phyloP scores from a whole-genome alignment of 2,113 vertebrate species.

The Dolichotis patagonum region DNA sequence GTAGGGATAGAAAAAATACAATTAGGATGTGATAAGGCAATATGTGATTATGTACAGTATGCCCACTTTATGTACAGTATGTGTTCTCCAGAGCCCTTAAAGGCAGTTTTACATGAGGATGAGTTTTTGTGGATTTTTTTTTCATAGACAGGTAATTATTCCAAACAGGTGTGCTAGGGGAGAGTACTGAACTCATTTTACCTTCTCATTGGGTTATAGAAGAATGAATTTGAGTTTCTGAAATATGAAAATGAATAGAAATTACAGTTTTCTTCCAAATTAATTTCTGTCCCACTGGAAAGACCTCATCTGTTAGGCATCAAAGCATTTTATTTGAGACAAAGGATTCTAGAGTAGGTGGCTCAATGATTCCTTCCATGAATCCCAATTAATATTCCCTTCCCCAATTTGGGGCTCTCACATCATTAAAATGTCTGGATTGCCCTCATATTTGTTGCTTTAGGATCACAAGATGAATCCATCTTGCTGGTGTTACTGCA shows the following conservation, averaged over 20 bases:
- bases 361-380: neutral
- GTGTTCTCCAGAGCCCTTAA: conserved; percentile 27
- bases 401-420: neutral
- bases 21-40: neutral
- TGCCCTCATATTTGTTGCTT: neutral
- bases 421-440: neutral
- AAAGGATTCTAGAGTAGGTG: neutral
- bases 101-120: conserved; percentile 45
- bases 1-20: conserved; percentile 13
- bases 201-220: neutral
- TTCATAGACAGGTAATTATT: conserved; percentile 58
- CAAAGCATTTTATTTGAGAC: neutral
- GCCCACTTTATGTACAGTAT: no score
- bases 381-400: neutral
- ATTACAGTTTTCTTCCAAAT: neutral
- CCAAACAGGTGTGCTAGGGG: neutral
- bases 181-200: conserved; percentile 58
- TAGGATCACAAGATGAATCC: neutral
- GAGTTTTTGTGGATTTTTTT: conserved; percentile 57
- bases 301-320: neutral
- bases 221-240: conserved; percentile 23
- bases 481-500: neutral
- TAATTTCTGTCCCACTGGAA: neutral
- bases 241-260: conserved; percentile 26
- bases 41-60: neutral